Percentiles rank a stretch among this genome's conserved stretches.
phyloP scores from a whole-genome alignment of 1,140 invertebrate genomes.

The Hylaeus volcanicus region DNA sequence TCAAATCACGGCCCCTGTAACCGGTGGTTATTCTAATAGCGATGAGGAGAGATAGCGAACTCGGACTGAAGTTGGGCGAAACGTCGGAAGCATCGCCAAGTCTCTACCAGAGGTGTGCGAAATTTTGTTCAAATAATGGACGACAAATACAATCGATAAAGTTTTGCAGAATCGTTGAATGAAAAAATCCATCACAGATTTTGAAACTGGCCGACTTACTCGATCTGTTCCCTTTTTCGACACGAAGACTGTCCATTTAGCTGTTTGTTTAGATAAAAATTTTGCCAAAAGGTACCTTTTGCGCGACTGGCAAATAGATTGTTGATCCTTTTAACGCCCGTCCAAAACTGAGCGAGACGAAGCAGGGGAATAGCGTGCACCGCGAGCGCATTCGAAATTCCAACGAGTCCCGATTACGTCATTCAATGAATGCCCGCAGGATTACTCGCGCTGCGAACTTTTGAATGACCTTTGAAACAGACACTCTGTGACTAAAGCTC shows the following conservation, averaged over 20 bases:
- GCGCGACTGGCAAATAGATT: conserved; percentile 25
- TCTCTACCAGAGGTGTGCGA: neutral
- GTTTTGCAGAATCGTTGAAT: too few species aligned
- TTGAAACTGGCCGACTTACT: too few species aligned
- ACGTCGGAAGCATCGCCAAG: conserved; percentile 21
- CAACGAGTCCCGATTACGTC: conserved; percentile 46
- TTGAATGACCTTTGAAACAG: conserved; percentile 16
- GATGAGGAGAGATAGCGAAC: conserved; percentile 28
- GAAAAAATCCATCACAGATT: too few species aligned
- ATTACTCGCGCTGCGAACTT: conserved; percentile 36
- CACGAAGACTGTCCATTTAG: too few species aligned
- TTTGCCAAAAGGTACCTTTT: neutral
- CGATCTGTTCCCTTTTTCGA: too few species aligned
- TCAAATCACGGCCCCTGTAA: conserved; percentile 35
- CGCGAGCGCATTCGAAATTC: conserved; percentile 38
- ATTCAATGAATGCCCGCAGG: conserved; percentile 29
- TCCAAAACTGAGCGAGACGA: neutral
- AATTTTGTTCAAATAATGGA: too few species aligned
- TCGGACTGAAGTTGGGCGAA: neutral
- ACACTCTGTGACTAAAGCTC: neutral
- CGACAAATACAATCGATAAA: too few species aligned
- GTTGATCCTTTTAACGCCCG: conserved; percentile 15
- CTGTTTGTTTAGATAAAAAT: too few species aligned
- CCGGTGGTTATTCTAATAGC: conserved; percentile 47
- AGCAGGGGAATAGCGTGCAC: conserved; percentile 16